Evolutionary conservation across 2,888 invertebrate species (phyloP).

Genomic region (Aphidius colemani): DNA sequence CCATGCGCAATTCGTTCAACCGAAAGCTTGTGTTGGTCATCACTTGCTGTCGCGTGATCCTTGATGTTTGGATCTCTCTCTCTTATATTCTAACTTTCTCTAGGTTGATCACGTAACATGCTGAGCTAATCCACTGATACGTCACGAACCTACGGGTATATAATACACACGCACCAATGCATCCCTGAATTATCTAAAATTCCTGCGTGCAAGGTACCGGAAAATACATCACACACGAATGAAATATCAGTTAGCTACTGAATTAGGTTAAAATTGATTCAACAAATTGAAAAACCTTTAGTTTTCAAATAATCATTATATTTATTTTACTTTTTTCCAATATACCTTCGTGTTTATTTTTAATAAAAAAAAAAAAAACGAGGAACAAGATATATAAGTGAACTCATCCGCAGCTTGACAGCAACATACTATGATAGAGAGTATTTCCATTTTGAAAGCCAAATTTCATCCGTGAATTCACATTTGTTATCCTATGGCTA

Average conservation of each 20-base stretch:
- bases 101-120: conserved; percentile 37
- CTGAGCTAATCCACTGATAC: conserved; percentile 50
- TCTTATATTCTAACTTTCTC: background rate
- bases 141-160: conserved; percentile 35
- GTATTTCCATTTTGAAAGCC: too few relatives aligned
- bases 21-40: conserved; percentile 54
- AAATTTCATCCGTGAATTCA: too few relatives aligned
- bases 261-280: background rate
- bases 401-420: too few relatives aligned
- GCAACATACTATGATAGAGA: too few relatives aligned
- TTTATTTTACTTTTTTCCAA: too few relatives aligned
- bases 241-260: background rate
- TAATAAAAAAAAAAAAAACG: too few relatives aligned
- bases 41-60: conserved; percentile 57
- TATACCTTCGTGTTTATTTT: too few relatives aligned
- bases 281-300: too few relatives aligned
- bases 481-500: conserved; percentile 31
- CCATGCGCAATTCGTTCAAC: conserved; percentile 56
- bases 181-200: conserved; percentile 7
- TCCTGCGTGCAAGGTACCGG: conserved; percentile 1
- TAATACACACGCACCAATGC: conserved; percentile 9
- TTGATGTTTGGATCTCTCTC: conserved; percentile 39
- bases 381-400: too few relatives aligned
- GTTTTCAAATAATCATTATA: too few relatives aligned
- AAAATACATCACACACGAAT: background rate